These are phyloP conservation scores for Tenthredo mesomela DNA, from an alignment of 2,888 invertebrate species.

Conservation along the genomic window DNA sequence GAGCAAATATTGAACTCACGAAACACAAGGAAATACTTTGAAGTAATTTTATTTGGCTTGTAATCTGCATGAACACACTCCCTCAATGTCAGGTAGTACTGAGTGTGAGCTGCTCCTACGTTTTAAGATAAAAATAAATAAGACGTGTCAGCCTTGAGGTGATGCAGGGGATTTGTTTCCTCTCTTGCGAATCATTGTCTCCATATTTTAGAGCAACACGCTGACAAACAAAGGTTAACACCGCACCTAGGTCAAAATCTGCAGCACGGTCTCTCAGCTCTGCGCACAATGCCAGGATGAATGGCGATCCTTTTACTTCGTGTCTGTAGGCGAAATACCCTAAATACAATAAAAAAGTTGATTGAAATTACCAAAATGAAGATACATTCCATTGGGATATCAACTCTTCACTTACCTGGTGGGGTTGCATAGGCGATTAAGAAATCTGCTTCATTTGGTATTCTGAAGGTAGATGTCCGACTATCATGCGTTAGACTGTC, in stretches of 20 bases:
- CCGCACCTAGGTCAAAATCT: constrained; percentile 92
- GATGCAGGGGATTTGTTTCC: constrained; percentile 96
- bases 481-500: constrained; percentile 79
- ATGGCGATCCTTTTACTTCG: constrained; percentile 97
- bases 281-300: constrained; percentile 93
- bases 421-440: constrained; percentile 96
- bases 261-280: constrained; percentile 87
- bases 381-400: background rate
- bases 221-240: constrained; percentile 92
- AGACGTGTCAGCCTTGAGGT: constrained; percentile 95
- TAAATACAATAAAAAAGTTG: constrained; percentile 69
- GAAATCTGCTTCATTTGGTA: constrained; percentile 96
- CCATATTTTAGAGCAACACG: constrained; percentile 94
- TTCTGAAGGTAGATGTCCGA: constrained; percentile 84
- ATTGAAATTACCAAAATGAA: constrained; percentile 29
- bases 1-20: background rate
- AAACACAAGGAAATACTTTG: background rate
- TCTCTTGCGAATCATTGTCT: constrained; percentile 91
- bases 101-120: no score
- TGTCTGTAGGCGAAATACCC: constrained; percentile 97
- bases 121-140: constrained; percentile 81
- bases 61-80: background rate
- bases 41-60: background rate
- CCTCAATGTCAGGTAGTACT: no score
- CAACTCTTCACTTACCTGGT: constrained; percentile 82